Evolutionary conservation across 2,113 vertebrate species (phyloP).

Genomic region (Todiramphus saurophagus): DNA sequence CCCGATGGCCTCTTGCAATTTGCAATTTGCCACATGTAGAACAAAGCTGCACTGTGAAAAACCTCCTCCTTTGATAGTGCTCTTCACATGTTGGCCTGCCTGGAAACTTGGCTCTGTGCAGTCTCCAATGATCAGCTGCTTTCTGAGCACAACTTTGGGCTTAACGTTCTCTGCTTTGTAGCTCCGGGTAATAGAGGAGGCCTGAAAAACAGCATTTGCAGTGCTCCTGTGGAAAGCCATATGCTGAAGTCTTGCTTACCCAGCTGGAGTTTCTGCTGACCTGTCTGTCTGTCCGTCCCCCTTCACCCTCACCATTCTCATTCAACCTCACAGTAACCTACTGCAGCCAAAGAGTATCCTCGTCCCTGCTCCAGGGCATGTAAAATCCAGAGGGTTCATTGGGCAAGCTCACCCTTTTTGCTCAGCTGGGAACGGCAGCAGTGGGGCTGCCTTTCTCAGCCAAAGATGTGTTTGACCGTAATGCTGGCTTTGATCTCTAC

Average conservation of each 20-base stretch:
- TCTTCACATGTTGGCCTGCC: background rate
- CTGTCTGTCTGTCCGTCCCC: background rate
- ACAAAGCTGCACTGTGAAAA: conserved; percentile 6
- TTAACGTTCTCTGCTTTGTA: background rate
- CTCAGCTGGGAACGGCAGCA: background rate
- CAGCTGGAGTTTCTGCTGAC: background rate
- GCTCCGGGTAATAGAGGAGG: background rate
- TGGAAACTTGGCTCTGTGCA: background rate
- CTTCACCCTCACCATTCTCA: background rate
- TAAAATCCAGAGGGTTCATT: background rate
- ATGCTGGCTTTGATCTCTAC: background rate
- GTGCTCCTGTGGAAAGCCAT: background rate
- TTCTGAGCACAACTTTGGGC: background rate
- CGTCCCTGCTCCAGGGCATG: background rate
- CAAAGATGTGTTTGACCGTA: background rate
- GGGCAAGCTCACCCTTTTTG: background rate
- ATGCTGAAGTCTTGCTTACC: background rate
- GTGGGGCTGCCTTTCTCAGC: background rate
- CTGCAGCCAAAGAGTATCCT: background rate
- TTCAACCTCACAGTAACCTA: background rate
- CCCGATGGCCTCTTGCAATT: background rate
- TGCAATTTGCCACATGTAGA: background rate
- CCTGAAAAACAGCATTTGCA: background rate
- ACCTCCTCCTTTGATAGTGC: background rate
- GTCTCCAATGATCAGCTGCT: background rate